These are phyloP conservation scores for Euclidia mi DNA, from an alignment of 2,888 invertebrate species.

Conservation along the genomic window DNA sequence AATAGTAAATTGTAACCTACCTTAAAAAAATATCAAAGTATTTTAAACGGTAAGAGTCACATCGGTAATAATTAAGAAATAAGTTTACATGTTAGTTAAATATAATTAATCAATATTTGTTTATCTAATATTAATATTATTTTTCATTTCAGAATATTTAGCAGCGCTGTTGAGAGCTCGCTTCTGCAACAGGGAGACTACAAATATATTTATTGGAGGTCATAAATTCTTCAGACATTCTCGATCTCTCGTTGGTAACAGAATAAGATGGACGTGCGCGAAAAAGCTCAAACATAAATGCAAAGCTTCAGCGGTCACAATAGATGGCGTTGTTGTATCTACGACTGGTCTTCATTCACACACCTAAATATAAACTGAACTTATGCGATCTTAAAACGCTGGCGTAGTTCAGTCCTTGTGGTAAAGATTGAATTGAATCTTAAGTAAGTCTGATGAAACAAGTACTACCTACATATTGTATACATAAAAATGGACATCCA, in stretches of 20 bases:
- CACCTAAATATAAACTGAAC: constrained; percentile 18
- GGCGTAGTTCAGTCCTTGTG: too few relatives aligned
- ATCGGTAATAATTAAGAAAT: too few relatives aligned
- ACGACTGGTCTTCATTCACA: constrained; percentile 80
- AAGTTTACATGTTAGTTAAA: too few relatives aligned
- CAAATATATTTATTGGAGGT: constrained; percentile 78
- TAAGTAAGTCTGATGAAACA: too few relatives aligned
- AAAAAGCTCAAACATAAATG: constrained; percentile 84
- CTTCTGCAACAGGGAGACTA: constrained; percentile 68
- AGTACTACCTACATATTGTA: too few relatives aligned
- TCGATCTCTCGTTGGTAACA: constrained; percentile 77
- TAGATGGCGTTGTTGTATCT: constrained; percentile 77
- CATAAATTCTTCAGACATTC: constrained; percentile 85
- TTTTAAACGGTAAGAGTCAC: too few relatives aligned
- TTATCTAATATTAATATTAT: neutral
- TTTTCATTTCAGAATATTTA: constrained; percentile 69
- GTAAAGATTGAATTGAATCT: too few relatives aligned
- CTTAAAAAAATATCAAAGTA: too few relatives aligned
- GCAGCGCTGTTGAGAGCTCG: constrained; percentile 74
- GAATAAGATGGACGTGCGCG: constrained; percentile 83
- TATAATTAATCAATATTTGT: too few relatives aligned
- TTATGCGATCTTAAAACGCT: too few relatives aligned
- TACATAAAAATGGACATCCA: too few relatives aligned
- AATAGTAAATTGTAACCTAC: too few relatives aligned
- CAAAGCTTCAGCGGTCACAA: constrained; percentile 80